Base-by-base conservation (phyloP, 35 echinoderm and acorn worm genomes). In the Ptychodera flava region DNA sequence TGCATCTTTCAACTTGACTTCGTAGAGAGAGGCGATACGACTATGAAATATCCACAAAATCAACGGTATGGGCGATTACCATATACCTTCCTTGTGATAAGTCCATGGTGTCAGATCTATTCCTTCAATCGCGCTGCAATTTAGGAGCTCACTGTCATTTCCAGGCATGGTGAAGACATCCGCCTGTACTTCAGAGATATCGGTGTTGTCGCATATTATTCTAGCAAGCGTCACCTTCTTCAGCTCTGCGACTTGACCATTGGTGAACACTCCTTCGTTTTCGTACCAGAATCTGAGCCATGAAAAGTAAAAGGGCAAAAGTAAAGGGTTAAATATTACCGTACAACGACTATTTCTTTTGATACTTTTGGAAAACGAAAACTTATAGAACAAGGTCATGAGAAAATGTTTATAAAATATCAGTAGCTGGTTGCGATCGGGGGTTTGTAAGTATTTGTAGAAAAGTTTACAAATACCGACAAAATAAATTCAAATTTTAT, bases 201-300 rank as follows among this genome's bases (percentile, higher is more conserved):
- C 84, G 16, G 85, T 28, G 31, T 93, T 91, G 77, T 97, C 89
- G 31, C 95, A 97, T 28, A 93, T 64, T 35, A 97, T 28, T 33
- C 95, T 86, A 53, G 95, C 86, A 78, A 97, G 31, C 1, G 89
- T 93, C 77, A 81, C 28, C 33, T 89, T 97, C 15, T 84, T 85
- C 14, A 97, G 93, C 38, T 89, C 87, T 29, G 84, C 78, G 14
- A 93, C 35, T 88, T 97, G 95, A 77, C 76, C 95, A 93, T 90
- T 76, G 45, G 77, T 22, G 29, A 37, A 83, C 76, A 36, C 95
- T 33, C 86, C 37, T 16, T 52, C 82, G 37, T 92, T 94, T 84
- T 98, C 95, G 31, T 94, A 94, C 95, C 95, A 98, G 81, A 98
- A 98, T 22, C 45, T 64, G 45, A 64, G 22, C n/a, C n/a, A n/a